phyloP scores from a whole-genome alignment of 2,797 vertebrate species.

The Microctenopoma steveboyesi region DNA sequence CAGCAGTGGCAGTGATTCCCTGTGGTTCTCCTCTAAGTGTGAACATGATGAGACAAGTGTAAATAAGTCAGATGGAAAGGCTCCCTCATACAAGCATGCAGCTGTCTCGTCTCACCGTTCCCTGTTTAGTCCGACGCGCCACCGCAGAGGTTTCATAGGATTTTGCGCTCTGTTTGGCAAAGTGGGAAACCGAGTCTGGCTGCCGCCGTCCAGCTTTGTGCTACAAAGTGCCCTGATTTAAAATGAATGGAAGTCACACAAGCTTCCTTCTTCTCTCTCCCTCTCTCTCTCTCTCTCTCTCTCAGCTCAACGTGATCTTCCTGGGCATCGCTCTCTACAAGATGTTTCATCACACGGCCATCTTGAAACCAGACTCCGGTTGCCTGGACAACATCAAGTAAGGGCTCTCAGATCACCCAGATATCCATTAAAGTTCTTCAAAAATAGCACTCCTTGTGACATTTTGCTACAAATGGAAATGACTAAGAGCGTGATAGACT shows the following conservation, averaged over 20 bases:
- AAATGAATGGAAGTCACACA: slow-evolving; percentile 68
- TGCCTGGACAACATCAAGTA: slow-evolving; percentile 99
- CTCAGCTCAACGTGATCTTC: slow-evolving; percentile 97
- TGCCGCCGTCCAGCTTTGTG: slow-evolving; percentile 42
- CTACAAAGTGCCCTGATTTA: slow-evolving; percentile 71
- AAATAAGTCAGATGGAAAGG: slow-evolving; percentile 64
- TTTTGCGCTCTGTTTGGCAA: slow-evolving; percentile 80
- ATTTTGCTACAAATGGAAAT: slow-evolving; percentile 37
- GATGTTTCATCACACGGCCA: slow-evolving; percentile 99
- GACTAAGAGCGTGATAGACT: slow-evolving; percentile 11
- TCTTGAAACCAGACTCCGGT: slow-evolving; percentile 97
- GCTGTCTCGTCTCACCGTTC: slow-evolving; percentile 52
- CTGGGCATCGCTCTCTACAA: slow-evolving; percentile 98
- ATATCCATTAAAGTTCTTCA: slow-evolving; percentile 54
- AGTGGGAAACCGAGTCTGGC: slow-evolving; percentile 66
- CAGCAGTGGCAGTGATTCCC: slow-evolving; percentile 43
- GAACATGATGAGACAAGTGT: slow-evolving; percentile 69
- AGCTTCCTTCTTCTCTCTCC: slow-evolving; percentile 17
- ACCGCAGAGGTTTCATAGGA: slow-evolving; percentile 52
- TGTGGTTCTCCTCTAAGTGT: slow-evolving; percentile 49
- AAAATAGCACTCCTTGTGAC: slow-evolving; percentile 54
- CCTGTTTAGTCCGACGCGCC: slow-evolving; percentile 37
- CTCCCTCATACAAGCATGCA: slow-evolving; percentile 50
- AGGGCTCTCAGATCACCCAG: slow-evolving; percentile 77
- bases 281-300: slow-evolving; percentile 22